Evolutionary conservation across 2,888 invertebrate genomes (phyloP).

Genomic region (Julus scandinavius): DNA sequence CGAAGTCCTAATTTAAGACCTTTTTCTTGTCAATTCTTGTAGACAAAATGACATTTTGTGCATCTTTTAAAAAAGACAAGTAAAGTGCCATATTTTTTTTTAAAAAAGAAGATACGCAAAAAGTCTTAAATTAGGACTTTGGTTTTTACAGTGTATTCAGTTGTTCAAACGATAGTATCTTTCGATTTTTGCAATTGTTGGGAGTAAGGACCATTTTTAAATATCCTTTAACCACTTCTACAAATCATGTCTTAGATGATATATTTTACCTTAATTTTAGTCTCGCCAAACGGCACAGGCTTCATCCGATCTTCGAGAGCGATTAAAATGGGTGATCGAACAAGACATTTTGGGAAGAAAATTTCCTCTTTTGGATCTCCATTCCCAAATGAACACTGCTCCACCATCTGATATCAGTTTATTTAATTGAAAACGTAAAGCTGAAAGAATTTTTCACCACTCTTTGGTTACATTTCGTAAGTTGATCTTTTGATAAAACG

Average conservation of each 20-base stretch:
- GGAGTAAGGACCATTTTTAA: too few species aligned
- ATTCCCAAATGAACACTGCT: conserved; percentile 9
- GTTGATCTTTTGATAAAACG: background rate
- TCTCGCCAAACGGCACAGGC: conserved; percentile 55
- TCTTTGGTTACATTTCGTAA: background rate
- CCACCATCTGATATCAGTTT: background rate
- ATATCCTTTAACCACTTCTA: too few species aligned
- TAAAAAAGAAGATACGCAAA: too few species aligned
- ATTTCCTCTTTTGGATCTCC: conserved; percentile 45
- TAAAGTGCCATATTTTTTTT: too few species aligned
- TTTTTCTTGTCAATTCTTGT: background rate
- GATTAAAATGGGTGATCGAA: conserved; percentile 44
- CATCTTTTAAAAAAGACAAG: too few species aligned
- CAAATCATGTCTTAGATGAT: background rate
- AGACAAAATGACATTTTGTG: too few species aligned
- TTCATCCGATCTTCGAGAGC: conserved; percentile 55
- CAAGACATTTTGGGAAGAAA: conserved; percentile 47
- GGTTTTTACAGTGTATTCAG: too few species aligned
- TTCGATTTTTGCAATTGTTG: too few species aligned
- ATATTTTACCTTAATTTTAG: conserved; percentile 47
- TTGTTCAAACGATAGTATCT: too few species aligned
- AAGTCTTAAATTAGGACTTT: too few species aligned
- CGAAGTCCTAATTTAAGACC: background rate
- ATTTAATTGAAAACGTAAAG: background rate
- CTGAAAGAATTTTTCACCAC: background rate